Base-by-base conservation (phyloP, 2,113 vertebrate species). In the Charadrius vociferus region DNA sequence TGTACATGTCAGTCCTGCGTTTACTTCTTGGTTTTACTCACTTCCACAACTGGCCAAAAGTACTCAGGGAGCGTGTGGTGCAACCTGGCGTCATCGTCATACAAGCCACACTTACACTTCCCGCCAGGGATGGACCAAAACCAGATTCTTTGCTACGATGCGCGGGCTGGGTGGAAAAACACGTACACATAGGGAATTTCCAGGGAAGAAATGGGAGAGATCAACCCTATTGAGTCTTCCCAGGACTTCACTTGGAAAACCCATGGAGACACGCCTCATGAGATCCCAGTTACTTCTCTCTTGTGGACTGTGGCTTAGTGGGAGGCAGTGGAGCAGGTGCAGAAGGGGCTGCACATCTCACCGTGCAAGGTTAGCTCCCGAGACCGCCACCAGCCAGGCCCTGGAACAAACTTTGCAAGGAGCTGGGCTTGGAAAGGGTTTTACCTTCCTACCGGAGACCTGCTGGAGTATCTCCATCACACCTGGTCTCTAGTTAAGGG, bases 1-100 rank as follows among this genome's bases (percentile, higher is more conserved):
- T 71, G 3, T 65, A 34, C 6, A 9, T 43, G 80, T 23, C 94
- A 89, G 70, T 27, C 84, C 79, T 5, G 0, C 1, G 0, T 49
- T 68, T 30, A 45, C n/a, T 90, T 94, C 50, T 91, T 4, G 1
- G 34, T 50, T 78, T 90, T 62, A 45, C 79, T 95, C 68, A 47
- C 58, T 74, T 84, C 80, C 80, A 93, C 72, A 71, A 93, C 41
- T 75, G 94, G 90, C 84, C 94, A 94, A 85, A 93, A 96, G 83
- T 53, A 58, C 72, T 86, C 7, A 3, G 10, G 45, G 52, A 78
- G 75, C 63, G 71, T 12, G 22, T 68, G 81, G 71, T 58, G 34
- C 81, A 58, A 37, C 45, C 47, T 59, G 79, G 81, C 43, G 1
- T 77, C 88, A 29, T 14, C 20, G 1, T 16, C 6, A 1, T 45